A percentile compares a stretch with the other conserved stretches of the same genome.
Evolutionary conservation across 2,797 vertebrate species (phyloP).

Genomic region (Vespertilio murinus): DNA sequence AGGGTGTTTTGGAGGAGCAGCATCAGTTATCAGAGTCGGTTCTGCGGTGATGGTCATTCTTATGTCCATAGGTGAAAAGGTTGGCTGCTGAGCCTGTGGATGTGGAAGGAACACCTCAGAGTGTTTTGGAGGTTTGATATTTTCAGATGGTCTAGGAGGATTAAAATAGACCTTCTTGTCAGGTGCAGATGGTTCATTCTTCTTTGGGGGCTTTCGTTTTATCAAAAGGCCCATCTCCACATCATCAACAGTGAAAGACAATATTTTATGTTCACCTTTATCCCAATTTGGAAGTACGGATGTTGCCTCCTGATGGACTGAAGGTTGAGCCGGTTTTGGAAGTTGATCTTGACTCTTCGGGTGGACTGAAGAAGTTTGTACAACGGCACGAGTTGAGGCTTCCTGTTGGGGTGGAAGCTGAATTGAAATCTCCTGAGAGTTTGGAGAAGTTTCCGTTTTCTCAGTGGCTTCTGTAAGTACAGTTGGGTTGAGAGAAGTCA

Average conservation of each 20-base stretch:
- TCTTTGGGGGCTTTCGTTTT: background rate
- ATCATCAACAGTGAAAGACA: background rate
- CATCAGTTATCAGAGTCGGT: background rate
- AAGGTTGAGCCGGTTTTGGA: background rate
- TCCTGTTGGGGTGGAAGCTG: too few species aligned
- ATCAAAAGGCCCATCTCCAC: background rate
- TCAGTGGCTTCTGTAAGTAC: background rate
- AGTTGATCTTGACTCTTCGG: too few species aligned
- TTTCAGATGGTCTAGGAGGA: too few species aligned
- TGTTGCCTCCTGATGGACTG: background rate
- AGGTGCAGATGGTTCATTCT: background rate
- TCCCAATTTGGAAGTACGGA: background rate
- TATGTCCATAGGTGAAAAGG: background rate
- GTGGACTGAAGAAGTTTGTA: background rate
- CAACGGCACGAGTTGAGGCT: too few species aligned
- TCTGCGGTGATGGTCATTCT: background rate
- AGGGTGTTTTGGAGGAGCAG: background rate
- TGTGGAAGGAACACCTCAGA: background rate
- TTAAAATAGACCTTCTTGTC: background rate
- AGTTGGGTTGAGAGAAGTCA: background rate
- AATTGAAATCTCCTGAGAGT: background rate
- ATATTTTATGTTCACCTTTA: background rate
- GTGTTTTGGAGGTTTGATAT: too few species aligned
- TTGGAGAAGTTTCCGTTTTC: background rate
- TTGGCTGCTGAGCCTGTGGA: background rate